Base-by-base conservation (phyloP, 2,888 invertebrate genomes). In the Esperia sulphurella region DNA sequence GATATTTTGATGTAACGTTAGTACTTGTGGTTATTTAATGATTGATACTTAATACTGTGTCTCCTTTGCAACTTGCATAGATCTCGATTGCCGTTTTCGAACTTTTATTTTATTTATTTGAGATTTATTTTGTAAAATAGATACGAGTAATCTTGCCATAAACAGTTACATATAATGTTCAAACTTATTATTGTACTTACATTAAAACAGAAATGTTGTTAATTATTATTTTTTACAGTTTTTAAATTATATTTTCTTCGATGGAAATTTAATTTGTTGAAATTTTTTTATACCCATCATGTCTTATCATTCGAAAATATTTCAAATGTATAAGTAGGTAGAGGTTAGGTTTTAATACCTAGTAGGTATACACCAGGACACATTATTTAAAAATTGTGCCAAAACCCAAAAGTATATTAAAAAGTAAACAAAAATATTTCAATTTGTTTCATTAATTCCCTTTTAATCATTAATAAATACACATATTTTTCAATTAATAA, bases 391-490 rank as follows among this genome's bases (percentile, higher is more conserved):
- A 81, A 83, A 81, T 86, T 88, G 89, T 89, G 88, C 88, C 89
- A 89, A 88, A 89, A 85, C 87, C 83, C 86, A 83, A 84, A 88
- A 87, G 82, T 88, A 87, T 88, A 88, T 83, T 85, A 83, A 88
- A 87, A 86, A 83, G 74, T 79, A 83, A 79, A 74, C 78, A 72
- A 48, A 41, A 64, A 65, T 63, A 59, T 77, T 75, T 78, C 63
- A 77, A 1, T 81, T 71, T 73, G 55, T 59, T 60, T 60, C 55
- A 67, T 55, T 21, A 5, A 21, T 21, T 21, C 68, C 59, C n/a
- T 35, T 35, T 35, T n/a, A 35, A 35, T 35, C 35, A 9, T n/a
- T 35, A 21, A 21, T 21, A 21, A 21, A 21, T 5, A 21, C 21
- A 5, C 21, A 21, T 21, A 21, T 21, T 21, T 21, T 21, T 21